Conservation (phyloP, 2,113 vertebrate genomes). For the Triplophysa rosa region DNA sequence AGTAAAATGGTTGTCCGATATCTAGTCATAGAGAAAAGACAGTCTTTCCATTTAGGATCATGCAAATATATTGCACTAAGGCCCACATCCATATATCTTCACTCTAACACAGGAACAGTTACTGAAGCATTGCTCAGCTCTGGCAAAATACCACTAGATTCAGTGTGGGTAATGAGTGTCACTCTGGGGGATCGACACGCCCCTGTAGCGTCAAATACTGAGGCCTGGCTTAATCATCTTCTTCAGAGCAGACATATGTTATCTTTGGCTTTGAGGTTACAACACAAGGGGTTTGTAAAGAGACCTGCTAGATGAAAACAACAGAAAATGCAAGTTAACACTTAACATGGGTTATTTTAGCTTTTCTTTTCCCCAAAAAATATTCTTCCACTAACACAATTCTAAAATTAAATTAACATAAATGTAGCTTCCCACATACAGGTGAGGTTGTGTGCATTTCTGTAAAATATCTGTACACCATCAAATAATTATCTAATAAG, state of each 20-base stretch:
- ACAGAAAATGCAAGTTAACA: constrained; percentile 22
- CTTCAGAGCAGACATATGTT: constrained; percentile 28
- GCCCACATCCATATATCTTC: constrained; percentile 21
- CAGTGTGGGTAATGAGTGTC: not conserved
- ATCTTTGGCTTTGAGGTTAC: constrained; percentile 55
- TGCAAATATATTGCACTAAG: constrained; percentile 43
- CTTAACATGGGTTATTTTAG: not conserved
- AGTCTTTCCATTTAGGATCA: constrained; percentile 33
- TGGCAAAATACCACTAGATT: constrained; percentile 29
- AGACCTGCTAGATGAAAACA: constrained; percentile 26
- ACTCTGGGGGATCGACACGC: not conserved
- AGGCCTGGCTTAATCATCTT: constrained; percentile 11
- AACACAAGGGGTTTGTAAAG: constrained; percentile 38
- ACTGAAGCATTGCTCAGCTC: constrained; percentile 35
- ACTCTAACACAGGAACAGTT: constrained; percentile 38
- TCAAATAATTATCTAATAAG: not conserved
- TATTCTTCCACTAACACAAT: constrained; percentile 31
- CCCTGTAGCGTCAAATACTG: constrained; percentile 20
- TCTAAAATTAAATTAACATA: not conserved
- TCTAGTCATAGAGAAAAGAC: constrained; percentile 17
- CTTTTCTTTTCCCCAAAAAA: not conserved
- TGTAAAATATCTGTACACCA: not conserved
- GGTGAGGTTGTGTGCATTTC: not conserved
- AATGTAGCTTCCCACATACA: constrained; percentile 5
- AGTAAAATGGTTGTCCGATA: constrained; percentile 37